Evolutionary conservation across 2,113 vertebrate genomes (phyloP).

Genomic region (Pelecanoides urinatrix): DNA sequence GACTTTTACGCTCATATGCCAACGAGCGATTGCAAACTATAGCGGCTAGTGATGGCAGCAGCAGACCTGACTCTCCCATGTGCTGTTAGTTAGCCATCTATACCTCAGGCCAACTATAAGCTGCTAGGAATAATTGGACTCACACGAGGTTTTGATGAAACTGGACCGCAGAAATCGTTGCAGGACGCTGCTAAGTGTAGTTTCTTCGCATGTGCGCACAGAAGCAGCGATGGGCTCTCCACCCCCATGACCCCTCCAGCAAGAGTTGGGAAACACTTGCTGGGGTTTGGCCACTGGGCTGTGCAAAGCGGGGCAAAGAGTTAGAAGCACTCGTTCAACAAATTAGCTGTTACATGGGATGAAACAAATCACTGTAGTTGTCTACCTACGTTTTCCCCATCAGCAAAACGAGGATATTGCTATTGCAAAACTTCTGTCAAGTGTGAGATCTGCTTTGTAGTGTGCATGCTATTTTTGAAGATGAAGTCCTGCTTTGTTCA

Average conservation of each 20-base stretch:
- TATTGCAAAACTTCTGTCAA: not conserved
- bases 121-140: not conserved
- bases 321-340: not conserved
- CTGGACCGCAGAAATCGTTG: not conserved
- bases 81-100: not conserved
- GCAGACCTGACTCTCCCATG: not conserved
- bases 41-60: not conserved
- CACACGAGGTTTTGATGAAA: not conserved
- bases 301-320: rapidly evolving
- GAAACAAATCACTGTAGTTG: not conserved
- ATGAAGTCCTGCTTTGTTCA: not conserved
- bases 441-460: not conserved
- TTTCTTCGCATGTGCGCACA: rapidly evolving
- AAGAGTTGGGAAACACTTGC: not conserved
- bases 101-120: not conserved
- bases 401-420: not conserved
- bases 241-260: rapidly evolving
- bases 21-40: rapidly evolving
- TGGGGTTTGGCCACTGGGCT: not conserved
- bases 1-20: rapidly evolving
- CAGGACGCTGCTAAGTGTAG: rapidly evolving
- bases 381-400: not conserved
- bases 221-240: not conserved
- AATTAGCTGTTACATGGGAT: not conserved
- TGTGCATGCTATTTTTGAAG: not conserved